phyloP scores from a whole-genome alignment of 2,797 vertebrate species.

The Gambelia wislizenii region DNA sequence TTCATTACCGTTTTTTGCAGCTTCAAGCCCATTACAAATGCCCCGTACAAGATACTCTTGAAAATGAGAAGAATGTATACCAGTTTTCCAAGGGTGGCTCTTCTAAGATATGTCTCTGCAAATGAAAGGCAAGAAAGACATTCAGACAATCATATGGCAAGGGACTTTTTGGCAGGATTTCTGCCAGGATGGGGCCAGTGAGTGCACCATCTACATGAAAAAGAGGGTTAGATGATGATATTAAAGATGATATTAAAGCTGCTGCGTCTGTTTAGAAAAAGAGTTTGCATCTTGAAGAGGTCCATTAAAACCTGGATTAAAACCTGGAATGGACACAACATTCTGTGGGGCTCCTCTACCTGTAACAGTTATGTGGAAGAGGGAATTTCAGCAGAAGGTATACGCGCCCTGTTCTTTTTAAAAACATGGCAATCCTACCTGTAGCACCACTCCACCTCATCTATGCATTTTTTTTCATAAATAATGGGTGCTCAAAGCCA shows the following conservation, averaged over 20 bases:
- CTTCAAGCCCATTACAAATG: conserved; percentile 34
- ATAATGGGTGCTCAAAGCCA: background rate
- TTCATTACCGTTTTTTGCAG: conserved; percentile 50
- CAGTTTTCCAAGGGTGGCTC: background rate
- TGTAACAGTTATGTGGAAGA: no score
- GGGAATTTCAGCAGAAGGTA: no score
- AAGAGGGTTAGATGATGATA: no score
- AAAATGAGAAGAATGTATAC: conserved; percentile 43
- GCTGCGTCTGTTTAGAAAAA: no score
- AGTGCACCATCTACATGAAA: background rate
- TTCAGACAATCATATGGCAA: background rate
- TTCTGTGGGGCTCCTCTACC: no score
- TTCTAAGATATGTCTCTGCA: conserved; percentile 18
- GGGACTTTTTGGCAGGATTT: background rate
- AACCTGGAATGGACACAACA: no score
- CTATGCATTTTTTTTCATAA: background rate
- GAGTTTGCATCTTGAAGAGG: no score
- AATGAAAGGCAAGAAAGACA: background rate
- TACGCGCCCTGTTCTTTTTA: no score
- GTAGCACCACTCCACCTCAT: background rate
- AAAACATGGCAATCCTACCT: no score
- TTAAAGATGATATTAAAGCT: no score
- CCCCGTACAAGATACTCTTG: conserved; percentile 35
- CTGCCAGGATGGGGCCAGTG: no score
- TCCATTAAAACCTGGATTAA: no score